A percentile compares a stretch with the other conserved stretches of the same genome.
These are phyloP conservation scores for Caiman crocodilus DNA, from an alignment of 2,797 vertebrate species.

Conservation along the genomic window DNA sequence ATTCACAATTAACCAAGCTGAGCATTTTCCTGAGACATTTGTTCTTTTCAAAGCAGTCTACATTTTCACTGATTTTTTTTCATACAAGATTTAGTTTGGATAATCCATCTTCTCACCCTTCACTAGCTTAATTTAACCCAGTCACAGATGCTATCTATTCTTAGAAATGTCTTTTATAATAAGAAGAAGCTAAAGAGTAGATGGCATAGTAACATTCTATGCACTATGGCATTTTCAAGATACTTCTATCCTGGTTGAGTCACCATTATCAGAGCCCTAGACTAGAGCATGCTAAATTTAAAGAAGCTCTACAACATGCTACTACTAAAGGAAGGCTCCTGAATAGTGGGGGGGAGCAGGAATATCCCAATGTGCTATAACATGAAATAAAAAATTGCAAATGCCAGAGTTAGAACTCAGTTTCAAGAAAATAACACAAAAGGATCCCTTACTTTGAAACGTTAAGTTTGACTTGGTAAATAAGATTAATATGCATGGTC, in stretches of 20 bases:
- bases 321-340: background rate
- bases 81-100: background rate
- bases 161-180: background rate
- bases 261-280: background rate
- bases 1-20: background rate
- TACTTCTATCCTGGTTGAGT: background rate
- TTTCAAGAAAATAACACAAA: constrained; percentile 23
- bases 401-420: background rate
- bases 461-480: constrained; percentile 62
- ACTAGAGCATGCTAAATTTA: background rate
- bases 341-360: background rate
- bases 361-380: background rate
- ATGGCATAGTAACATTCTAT: accelerated
- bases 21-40: background rate
- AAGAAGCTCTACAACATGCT: background rate
- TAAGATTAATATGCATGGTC: constrained; percentile 72
- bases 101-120: background rate
- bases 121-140: background rate
- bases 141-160: background rate
- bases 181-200: background rate
- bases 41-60: background rate
- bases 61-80: background rate
- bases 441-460: constrained; percentile 57
- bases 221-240: background rate
- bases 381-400: background rate